These are phyloP conservation scores for Ambastaia sidthimunki DNA, from an alignment of 2,797 vertebrate species.

Conservation along the genomic window DNA sequence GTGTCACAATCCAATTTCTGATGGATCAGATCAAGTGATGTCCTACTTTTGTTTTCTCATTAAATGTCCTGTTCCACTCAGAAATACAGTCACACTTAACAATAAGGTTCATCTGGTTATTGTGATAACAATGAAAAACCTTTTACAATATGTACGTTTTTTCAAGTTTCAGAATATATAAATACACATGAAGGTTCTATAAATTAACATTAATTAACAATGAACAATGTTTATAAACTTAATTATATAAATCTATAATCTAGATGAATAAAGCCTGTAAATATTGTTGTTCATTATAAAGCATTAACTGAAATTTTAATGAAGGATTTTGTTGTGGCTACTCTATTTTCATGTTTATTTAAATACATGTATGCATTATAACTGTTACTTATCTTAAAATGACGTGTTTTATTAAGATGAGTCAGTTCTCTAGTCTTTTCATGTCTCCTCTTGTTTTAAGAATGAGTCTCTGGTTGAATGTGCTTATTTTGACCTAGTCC, in stretches of 20 bases:
- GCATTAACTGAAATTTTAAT: not conserved
- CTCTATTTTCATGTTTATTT: not conserved
- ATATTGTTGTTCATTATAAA: too few relatives aligned
- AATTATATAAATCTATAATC: not conserved
- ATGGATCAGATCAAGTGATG: not conserved
- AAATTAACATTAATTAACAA: not conserved
- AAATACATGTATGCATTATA: not conserved
- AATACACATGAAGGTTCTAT: not conserved
- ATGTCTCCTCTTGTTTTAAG: not conserved
- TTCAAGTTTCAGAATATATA: not conserved
- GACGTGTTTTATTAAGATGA: not conserved
- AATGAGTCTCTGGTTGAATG: not conserved
- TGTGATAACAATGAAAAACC: not conserved
- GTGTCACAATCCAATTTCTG: not conserved
- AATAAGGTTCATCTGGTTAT: too few relatives aligned
- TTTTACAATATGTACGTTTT: not conserved
- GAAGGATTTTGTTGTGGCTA: not conserved
- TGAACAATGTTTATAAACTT: not conserved
- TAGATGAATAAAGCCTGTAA: too few relatives aligned
- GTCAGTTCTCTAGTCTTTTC: not conserved
- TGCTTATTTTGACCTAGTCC: not conserved
- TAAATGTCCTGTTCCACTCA: not conserved
- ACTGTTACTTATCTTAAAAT: constrained; percentile 7
- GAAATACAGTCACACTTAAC: not conserved
- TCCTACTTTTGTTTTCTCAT: not conserved